Evolutionary conservation across 37 sponge, comb jelly and placozoan genomes (phyloP).

Genomic region (Cliona cf. orientalis): DNA sequence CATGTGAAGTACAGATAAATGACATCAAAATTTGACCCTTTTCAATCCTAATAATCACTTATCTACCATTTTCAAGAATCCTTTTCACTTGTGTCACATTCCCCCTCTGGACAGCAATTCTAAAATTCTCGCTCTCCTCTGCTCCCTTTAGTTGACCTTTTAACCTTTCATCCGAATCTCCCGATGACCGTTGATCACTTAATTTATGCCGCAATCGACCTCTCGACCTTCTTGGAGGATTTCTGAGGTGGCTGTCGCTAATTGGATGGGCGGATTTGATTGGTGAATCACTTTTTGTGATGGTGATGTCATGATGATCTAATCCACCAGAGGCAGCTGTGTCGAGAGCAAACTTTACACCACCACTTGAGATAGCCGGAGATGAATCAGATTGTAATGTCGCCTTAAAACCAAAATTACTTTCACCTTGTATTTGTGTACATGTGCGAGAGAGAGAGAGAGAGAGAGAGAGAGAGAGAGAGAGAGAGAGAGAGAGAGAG

Average conservation of each 20-base stretch:
- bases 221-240: not conserved
- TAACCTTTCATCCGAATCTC: not conserved
- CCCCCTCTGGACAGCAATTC: constrained; percentile 35
- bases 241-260: not conserved
- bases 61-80: constrained; percentile 31
- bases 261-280: too few relatives aligned
- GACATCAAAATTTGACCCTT: not conserved
- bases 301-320: not conserved
- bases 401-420: too few relatives aligned
- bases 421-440: too few relatives aligned
- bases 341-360: too few relatives aligned
- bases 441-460: too few relatives aligned
- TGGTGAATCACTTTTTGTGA: not conserved
- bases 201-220: too few relatives aligned
- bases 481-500: too few relatives aligned
- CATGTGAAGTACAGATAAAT: not conserved
- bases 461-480: too few relatives aligned
- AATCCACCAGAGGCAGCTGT: not conserved
- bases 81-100: constrained; percentile 30
- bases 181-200: not conserved
- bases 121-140: constrained; percentile 16
- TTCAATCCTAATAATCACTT: too few relatives aligned
- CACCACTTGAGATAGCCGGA: too few relatives aligned
- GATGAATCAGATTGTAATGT: too few relatives aligned
- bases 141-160: not conserved